A percentile compares a stretch with the other conserved stretches of the same genome.
Conservation (phyloP, 2,888 invertebrate species). For the Thelaira solivaga region DNA sequence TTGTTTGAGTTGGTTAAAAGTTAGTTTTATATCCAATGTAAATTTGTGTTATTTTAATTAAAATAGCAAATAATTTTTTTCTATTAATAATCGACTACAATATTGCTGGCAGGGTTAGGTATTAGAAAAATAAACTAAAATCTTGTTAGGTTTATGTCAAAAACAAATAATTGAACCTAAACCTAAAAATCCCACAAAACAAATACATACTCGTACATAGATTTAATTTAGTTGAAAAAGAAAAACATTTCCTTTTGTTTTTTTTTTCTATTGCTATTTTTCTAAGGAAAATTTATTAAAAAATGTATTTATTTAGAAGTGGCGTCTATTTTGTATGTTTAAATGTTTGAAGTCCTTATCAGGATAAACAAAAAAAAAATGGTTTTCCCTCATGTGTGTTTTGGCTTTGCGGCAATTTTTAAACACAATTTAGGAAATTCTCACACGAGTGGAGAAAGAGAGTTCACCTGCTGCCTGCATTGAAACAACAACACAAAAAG, state of each 20-base stretch:
- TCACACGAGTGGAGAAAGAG: neutral
- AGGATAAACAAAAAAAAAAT: conserved; percentile 6
- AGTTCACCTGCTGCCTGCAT: conserved; percentile 18
- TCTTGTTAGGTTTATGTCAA: conserved; percentile 16
- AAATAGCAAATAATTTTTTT: too few relatives aligned
- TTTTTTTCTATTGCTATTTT: neutral
- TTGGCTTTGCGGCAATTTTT: conserved; percentile 13
- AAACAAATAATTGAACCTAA: conserved; percentile 10
- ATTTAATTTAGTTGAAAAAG: conserved; percentile 1
- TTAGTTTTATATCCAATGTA: too few relatives aligned
- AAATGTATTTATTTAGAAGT: conserved; percentile 47
- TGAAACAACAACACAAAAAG: neutral
- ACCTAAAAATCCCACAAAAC: conserved; percentile 18
- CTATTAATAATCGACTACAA: too few relatives aligned
- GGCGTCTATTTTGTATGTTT: conserved; percentile 16
- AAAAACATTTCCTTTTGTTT: neutral
- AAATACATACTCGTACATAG: too few relatives aligned
- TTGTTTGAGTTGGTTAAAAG: too few relatives aligned
- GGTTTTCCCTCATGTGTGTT: neutral
- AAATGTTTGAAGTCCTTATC: conserved; percentile 14
- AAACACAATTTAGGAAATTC: conserved; percentile 3
- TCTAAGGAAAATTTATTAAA: conserved; percentile 14
- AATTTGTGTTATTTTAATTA: too few relatives aligned
- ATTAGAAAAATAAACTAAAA: too few relatives aligned
- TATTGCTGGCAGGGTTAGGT: too few relatives aligned